Evolutionary conservation across 2,888 invertebrate species (phyloP).

Genomic region (Cheilosia impressa): DNA sequence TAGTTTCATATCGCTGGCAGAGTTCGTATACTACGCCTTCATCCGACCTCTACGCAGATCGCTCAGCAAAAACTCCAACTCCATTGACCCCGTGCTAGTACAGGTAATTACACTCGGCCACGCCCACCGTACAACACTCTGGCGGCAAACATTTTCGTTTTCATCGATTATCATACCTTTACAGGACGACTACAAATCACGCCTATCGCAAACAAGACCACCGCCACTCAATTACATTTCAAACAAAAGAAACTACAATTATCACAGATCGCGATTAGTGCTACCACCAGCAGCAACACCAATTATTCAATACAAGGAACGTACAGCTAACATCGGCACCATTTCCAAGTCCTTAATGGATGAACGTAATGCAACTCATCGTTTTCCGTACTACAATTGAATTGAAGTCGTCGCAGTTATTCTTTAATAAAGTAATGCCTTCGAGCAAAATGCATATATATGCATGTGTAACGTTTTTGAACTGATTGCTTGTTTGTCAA

Average conservation of each 20-base stretch:
- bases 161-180: constrained; percentile 48
- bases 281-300: constrained; percentile 29
- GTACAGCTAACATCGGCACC: constrained; percentile 24
- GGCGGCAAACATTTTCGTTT: constrained; percentile 25
- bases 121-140: not conserved
- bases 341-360: constrained; percentile 36
- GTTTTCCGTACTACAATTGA: constrained; percentile 31
- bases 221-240: constrained; percentile 54
- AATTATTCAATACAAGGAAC: constrained; percentile 37
- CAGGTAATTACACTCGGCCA: constrained; percentile 24
- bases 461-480: constrained; percentile 37
- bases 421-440: constrained; percentile 65
- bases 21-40: constrained; percentile 89
- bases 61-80: not conserved
- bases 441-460: constrained; percentile 46
- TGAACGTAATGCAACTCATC: constrained; percentile 2
- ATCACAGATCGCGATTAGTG: constrained; percentile 66
- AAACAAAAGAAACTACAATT: constrained; percentile 61
- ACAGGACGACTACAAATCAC: constrained; percentile 36
- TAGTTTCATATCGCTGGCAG: constrained; percentile 91
- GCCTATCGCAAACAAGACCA: constrained; percentile 54
- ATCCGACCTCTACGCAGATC: constrained; percentile 85
- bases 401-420: constrained; percentile 42
- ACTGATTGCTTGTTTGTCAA: constrained; percentile 64
- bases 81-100: not conserved